Conservation (phyloP, 2,113 vertebrate species). For the Scatophagus argus region DNA sequence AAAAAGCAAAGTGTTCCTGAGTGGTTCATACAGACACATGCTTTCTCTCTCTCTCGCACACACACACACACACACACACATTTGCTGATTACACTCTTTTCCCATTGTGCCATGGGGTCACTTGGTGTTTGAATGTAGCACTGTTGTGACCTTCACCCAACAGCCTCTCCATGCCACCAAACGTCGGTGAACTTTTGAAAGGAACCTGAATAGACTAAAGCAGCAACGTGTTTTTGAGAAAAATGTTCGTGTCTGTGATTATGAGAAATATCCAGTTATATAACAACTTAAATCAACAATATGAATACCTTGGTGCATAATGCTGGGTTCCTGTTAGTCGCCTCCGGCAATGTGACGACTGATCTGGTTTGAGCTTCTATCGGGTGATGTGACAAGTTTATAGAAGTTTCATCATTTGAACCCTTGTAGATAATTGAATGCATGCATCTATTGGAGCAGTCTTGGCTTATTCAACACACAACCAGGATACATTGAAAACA, state of each 20-base stretch:
- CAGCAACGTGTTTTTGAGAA: neutral
- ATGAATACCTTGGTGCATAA: neutral
- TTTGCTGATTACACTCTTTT: constrained; percentile 53
- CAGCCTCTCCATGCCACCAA: constrained; percentile 31
- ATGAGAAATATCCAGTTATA: neutral
- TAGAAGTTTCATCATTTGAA: neutral
- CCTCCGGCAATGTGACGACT: neutral
- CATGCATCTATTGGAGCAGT: neutral
- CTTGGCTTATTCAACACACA: constrained; percentile 12
- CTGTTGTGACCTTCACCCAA: constrained; percentile 63
- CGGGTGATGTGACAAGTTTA: neutral
- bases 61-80: constrained; percentile 1
- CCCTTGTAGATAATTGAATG: neutral
- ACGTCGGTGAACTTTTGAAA: constrained; percentile 10
- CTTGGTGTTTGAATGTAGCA: constrained; percentile 41
- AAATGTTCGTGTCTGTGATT: neutral
- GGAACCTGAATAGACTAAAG: neutral
- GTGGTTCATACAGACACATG: constrained; percentile 28
- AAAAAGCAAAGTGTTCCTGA: constrained; percentile 69
- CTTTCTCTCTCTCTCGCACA: too few species aligned
- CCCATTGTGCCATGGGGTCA: constrained; percentile 32
- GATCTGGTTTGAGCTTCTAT: neutral
- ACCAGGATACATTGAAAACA: constrained; percentile 15
- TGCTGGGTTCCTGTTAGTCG: neutral
- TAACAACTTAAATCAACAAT: neutral